Base-by-base conservation (phyloP, 2,888 invertebrate genomes). In the Lamellibrachia satsuma region DNA sequence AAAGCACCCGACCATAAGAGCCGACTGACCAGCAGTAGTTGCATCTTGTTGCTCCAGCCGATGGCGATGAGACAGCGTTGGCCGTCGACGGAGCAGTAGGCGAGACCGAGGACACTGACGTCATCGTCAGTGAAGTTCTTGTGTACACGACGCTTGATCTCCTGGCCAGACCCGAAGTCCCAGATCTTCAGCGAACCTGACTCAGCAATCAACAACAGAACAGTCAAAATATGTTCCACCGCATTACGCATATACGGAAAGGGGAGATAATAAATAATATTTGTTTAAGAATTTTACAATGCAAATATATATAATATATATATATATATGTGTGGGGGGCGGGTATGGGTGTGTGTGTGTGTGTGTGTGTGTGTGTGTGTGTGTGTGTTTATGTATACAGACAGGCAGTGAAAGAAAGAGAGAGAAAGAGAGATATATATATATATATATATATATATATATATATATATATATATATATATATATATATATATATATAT, bases 151-250 rank as follows among this genome's bases (percentile, higher is more conserved):
- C 94, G 94, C 94, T 96, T 96, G 91, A 96, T 95, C 94, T 95
- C 95, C 94, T 96, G 96, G n/a, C 96, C 96, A 7, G 96, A 96
- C 11, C 96, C 96, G 94, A 96, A 95, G 93, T 96, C 96, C 96
- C 96, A 96, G 90, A 96, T 95, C 93, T 96, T 96, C 39, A 96
- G 93, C 22, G 96, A 96, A 9, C 96, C 96, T 96, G 92, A n/a
- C n/a, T 75, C 75, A 75, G 75, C 75, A 75, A 9, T 6, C 3
- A 75, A 75, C 75, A 75, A 22, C 15, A 22, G 22, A 22, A 22
- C 22, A 22, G 3, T 22, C 75, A 75, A 6, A 75, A 15, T 22
- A 11, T 22, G 75, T 75, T 75, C 22, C 3, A 75, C n/a, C 15
- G 6, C 15, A 75, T 22, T 15, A 75, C n/a, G 75, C 6, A 75